phyloP scores from a whole-genome alignment of 2,797 vertebrate genomes.

The Aulostomus chinensis region DNA sequence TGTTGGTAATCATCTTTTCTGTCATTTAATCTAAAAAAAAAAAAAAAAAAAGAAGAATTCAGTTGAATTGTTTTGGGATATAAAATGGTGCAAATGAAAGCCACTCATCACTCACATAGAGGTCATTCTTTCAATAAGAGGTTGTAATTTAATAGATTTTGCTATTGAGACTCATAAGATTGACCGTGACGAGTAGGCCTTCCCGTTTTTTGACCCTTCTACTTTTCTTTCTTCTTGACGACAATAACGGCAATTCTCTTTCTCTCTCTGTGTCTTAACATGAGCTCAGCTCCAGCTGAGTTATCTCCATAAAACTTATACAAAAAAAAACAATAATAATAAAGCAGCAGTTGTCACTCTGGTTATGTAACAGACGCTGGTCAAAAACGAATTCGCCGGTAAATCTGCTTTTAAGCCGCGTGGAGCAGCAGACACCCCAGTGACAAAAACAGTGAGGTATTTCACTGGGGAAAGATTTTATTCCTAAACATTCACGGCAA shows the following conservation, averaged over 20 bases:
- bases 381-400: slow-evolving; percentile 42
- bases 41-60: too few relatives aligned
- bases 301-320: too few relatives aligned
- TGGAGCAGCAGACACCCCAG: slow-evolving; percentile 13
- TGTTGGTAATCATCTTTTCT: slow-evolving; percentile 35
- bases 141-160: too few relatives aligned
- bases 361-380: slow-evolving; percentile 71
- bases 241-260: slow-evolving; percentile 8
- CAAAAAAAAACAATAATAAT: too few relatives aligned
- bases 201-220: too few relatives aligned
- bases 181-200: too few relatives aligned
- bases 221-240: slow-evolving; percentile 30
- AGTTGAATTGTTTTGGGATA: too few relatives aligned
- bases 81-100: slow-evolving; percentile 22
- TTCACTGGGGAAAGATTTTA: not conserved
- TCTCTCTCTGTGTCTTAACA: slow-evolving; percentile 58
- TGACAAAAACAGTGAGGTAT: not conserved
- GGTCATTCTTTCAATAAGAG: slow-evolving; percentile 22
- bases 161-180: too few relatives aligned
- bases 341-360: slow-evolving; percentile 63
- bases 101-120: too few relatives aligned
- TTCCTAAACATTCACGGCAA: too few relatives aligned
- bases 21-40: slow-evolving; percentile 25
- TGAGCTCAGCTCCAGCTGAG: slow-evolving; percentile 23
- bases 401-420: slow-evolving; percentile 10